Conservation (phyloP, 2,797 vertebrate genomes). For the Moxostoma hubbsi region DNA sequence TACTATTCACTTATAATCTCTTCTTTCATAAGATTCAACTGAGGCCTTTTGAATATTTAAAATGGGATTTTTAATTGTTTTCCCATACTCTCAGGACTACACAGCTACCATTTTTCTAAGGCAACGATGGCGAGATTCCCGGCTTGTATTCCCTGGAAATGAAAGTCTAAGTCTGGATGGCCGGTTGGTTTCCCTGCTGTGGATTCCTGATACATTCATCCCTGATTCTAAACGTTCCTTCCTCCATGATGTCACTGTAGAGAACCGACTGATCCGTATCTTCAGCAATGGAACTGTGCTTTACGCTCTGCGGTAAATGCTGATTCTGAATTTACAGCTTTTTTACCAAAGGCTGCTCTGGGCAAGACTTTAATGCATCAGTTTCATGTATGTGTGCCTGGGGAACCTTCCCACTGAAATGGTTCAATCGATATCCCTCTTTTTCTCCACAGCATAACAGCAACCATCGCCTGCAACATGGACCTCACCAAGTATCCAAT, state of each 20-base stretch:
- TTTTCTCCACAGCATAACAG: slow-evolving; percentile 79
- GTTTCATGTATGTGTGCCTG: neutral
- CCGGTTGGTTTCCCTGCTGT: slow-evolving; percentile 89
- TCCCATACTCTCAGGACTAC: slow-evolving; percentile 80
- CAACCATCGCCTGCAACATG: slow-evolving; percentile 92
- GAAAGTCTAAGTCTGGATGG: slow-evolving; percentile 91
- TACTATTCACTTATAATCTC: slow-evolving; percentile 54
- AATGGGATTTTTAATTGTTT: neutral
- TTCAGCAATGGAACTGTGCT: slow-evolving; percentile 90
- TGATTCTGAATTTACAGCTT: slow-evolving; percentile 15
- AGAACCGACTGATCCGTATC: slow-evolving; percentile 90
- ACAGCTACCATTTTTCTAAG: slow-evolving; percentile 91
- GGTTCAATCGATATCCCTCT: slow-evolving; percentile 37
- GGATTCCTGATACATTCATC: slow-evolving; percentile 91
- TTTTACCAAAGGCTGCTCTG: neutral
- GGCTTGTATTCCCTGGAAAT: slow-evolving; percentile 87
- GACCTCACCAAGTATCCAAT: slow-evolving; percentile 92
- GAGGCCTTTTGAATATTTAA: too few species aligned
- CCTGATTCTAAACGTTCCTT: slow-evolving; percentile 92
- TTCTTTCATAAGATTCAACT: neutral
- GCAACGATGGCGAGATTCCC: slow-evolving; percentile 88
- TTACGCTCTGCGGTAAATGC: slow-evolving; percentile 83
- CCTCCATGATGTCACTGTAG: slow-evolving; percentile 90
- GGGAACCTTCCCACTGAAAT: slow-evolving; percentile 13
- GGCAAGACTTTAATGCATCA: neutral